Base-by-base conservation (phyloP, 2,888 invertebrate genomes). In the Patella caerulea region DNA sequence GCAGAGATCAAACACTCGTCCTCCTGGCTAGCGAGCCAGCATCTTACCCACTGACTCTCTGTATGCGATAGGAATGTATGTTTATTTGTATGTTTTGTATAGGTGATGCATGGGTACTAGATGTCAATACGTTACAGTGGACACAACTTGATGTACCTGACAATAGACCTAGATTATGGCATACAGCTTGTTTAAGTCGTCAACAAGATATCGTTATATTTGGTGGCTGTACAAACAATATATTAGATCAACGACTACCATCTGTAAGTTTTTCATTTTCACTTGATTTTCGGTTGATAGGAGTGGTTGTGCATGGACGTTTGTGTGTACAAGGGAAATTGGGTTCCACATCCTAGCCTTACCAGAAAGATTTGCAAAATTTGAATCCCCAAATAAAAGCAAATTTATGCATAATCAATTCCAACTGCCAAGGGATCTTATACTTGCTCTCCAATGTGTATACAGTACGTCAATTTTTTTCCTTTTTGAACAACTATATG, bases 71-170 rank as follows among this genome's bases (percentile, higher is more conserved):
- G 45, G 45, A 45, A 45, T 45, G 45, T 45, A 45, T 45, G 45
- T 45, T 45, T 45, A 45, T 45, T 45, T 45, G 45, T 45, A 9
- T 45, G 45, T 45, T 45, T 45, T 45, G 45, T 45, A 45, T 83
- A 91, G 91, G 88, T 86, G 92, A 92, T 83, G 90, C 88, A 9
- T 92, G 92, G 92, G 74, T 88, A 71, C 84, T 91, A 24, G 85
- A 90, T 79, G 80, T 86, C 3, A 54, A 70, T 1, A 72, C 77
- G 12, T 75, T 83, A 65, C 83, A 82, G 24, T 92, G 92, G 92
- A 84, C 82, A n/a, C 83, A 83, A 72, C 76, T 91, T 15, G 79
- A 84, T 15, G 80, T 87, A 15, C 81, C 86, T 5, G 82, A 78
- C 53, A 73, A 84, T 9, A 83, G 83, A 34, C 88, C 90, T 15